Evolutionary conservation across 1,140 invertebrate genomes (phyloP), one percentile per base, ranked within the genome.

Genomic region (Neodiprion pinetum): DNA sequence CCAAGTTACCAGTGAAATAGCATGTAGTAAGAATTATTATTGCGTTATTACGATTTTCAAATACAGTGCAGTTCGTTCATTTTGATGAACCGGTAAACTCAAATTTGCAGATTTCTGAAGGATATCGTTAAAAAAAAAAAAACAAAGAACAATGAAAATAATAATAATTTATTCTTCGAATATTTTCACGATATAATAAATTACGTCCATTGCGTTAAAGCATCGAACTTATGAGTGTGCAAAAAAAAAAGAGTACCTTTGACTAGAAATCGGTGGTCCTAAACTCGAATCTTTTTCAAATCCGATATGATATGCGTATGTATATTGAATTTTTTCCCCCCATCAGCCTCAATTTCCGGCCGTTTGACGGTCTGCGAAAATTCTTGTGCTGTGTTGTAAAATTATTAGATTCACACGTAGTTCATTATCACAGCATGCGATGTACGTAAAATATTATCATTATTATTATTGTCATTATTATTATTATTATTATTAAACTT

Each of bases 311-410:
- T 3, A 12, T 0, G n/a, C 53, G 53, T 8, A 8, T 14, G 53
- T 7, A 61, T 61, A 14, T 61, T 14, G 5, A 61, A 61, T 17
- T 12, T 12, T 7, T 12, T 61, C 4, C n/a, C n/a, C 9, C n/a
- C 8, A 12, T 12, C 53, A 17, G 53, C 53, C 3, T 17, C 4
- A 17, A 61, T 61, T 61, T 61, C 53, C 53, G 53, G 53, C 8
- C 53, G 53, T 61, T 12, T 14, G 72, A 78, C 77, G 75, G 78
- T 83, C 83, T 82, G 85, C 83, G 85, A 78, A 82, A 82, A 87
- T 82, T 85, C 84, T 79, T 88, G 87, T 87, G 87, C 87, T 88
- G 87, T 88, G 87, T 88, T 88, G 84, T 87, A 88, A 87, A 86
- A 83, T 86, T 88, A 88, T 83, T 86, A 61, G 53, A 61, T 88